These are phyloP conservation scores for Condylostylus longicornis DNA, from an alignment of 1,140 invertebrate species.

Conservation along the genomic window DNA sequence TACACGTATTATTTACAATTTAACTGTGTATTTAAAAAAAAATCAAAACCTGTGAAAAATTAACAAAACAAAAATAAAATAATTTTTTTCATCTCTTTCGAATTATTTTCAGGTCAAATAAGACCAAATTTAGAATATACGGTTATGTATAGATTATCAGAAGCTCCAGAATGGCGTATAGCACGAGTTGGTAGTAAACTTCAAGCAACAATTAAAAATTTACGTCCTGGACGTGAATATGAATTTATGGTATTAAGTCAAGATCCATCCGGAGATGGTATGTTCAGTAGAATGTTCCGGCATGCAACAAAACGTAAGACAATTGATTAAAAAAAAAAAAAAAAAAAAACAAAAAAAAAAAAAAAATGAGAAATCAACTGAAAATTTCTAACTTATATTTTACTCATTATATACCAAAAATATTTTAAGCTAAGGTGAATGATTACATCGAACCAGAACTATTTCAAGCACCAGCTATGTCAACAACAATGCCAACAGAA, in stretches of 20 bases:
- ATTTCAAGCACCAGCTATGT: no score
- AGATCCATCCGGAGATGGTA: constrained; percentile 72
- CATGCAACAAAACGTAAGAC: constrained; percentile 52
- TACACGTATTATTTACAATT: not conserved
- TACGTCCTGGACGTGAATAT: constrained; percentile 63
- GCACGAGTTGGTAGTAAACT: constrained; percentile 51
- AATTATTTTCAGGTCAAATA: constrained; percentile 44
- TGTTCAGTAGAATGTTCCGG: constrained; percentile 72
- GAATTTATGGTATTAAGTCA: constrained; percentile 84
- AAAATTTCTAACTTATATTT: no score
- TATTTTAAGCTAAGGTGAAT: no score
- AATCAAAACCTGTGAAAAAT: constrained; percentile 3
- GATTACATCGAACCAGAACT: no score
- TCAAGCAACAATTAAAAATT: constrained; percentile 61
- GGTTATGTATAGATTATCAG: constrained; percentile 63
- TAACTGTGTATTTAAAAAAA: not conserved
- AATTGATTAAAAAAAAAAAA: no score
- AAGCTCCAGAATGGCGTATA: constrained; percentile 61
- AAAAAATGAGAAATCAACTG: constrained; percentile 1
- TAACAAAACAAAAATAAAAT: not conserved
- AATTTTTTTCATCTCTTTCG: constrained; percentile 2
- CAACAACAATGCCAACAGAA: no score
- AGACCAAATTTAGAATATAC: constrained; percentile 69
- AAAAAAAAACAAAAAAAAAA: no score
- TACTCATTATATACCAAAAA: no score